phyloP scores from a whole-genome alignment of 2,113 vertebrate genomes.

The Scytalopus superciliaris region DNA sequence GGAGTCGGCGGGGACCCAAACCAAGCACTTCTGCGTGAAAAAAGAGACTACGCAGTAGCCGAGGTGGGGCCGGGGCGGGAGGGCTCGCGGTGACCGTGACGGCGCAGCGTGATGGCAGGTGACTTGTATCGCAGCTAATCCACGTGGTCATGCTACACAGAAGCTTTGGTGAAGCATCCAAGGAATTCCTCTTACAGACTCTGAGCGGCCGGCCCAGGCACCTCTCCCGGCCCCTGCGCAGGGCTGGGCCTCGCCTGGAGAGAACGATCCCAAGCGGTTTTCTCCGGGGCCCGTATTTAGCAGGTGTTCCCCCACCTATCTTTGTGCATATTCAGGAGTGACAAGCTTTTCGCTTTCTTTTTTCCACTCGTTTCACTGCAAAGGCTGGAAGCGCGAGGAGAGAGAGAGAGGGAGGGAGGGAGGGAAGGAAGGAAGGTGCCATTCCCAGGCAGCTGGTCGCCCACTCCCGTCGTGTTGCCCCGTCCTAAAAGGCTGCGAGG shows the following conservation, averaged over 20 bases:
- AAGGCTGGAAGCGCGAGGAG: neutral
- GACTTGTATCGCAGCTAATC: neutral
- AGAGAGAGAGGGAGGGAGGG: neutral
- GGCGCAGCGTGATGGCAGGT: neutral
- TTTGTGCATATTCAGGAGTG: constrained; percentile 53
- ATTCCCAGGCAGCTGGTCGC: neutral
- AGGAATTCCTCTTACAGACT: constrained; percentile 21
- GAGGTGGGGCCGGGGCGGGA: neutral
- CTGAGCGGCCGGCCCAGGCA: neutral
- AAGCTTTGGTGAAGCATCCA: constrained; percentile 25
- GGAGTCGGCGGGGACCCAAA: neutral
- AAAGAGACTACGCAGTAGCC: constrained; percentile 60
- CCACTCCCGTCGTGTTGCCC: neutral
- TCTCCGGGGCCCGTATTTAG: neutral
- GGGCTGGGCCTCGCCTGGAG: constrained; percentile 23
- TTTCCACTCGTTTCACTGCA: neutral
- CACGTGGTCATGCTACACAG: neutral
- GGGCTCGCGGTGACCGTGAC: neutral
- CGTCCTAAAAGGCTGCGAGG: neutral
- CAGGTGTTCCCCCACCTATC: constrained; percentile 16
- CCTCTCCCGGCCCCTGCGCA: neutral
- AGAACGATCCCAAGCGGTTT: neutral
- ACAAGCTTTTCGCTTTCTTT: constrained; percentile 45
- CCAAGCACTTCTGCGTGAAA: constrained; percentile 38
- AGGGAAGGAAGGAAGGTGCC: neutral